Conservation (phyloP, 2,888 invertebrate species). For the Coelogynopora nodosa region DNA sequence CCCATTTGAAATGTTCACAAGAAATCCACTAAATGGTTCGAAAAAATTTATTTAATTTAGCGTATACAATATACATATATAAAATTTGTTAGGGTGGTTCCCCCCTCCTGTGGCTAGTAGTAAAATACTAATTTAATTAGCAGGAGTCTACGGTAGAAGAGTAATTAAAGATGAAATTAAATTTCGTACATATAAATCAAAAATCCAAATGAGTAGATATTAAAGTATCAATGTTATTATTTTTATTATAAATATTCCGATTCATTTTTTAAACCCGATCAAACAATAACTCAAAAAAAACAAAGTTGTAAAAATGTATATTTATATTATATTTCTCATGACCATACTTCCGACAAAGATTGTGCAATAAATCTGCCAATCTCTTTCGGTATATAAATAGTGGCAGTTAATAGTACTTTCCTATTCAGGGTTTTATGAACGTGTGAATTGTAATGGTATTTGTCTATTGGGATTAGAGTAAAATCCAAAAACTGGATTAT, state of each 20-base stretch:
- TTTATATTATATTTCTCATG: background rate
- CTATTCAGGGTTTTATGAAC: background rate
- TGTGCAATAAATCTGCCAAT: slow-evolving; percentile 2
- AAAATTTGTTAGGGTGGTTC: too few relatives aligned
- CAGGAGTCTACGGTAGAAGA: too few relatives aligned
- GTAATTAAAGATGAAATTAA: too few relatives aligned
- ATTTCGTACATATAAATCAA: too few relatives aligned
- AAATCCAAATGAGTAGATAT: background rate
- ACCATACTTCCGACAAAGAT: background rate
- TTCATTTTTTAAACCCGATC: too few relatives aligned
- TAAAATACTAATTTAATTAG: too few relatives aligned
- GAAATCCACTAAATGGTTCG: too few relatives aligned
- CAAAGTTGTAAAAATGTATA: background rate
- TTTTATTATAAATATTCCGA: background rate
- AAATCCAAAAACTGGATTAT: background rate
- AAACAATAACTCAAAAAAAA: too few relatives aligned
- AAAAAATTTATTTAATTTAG: too few relatives aligned
- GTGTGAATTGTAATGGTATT: background rate
- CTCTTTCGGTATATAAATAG: slow-evolving; percentile 21
- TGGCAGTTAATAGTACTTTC: background rate
- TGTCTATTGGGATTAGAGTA: background rate
- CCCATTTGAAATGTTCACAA: too few relatives aligned
- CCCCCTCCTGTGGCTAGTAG: too few relatives aligned
- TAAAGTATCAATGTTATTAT: background rate
- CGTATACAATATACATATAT: too few relatives aligned